These are phyloP conservation scores for Hypolimnas misippus DNA, from an alignment of 2,888 invertebrate species.

Conservation along the genomic window DNA sequence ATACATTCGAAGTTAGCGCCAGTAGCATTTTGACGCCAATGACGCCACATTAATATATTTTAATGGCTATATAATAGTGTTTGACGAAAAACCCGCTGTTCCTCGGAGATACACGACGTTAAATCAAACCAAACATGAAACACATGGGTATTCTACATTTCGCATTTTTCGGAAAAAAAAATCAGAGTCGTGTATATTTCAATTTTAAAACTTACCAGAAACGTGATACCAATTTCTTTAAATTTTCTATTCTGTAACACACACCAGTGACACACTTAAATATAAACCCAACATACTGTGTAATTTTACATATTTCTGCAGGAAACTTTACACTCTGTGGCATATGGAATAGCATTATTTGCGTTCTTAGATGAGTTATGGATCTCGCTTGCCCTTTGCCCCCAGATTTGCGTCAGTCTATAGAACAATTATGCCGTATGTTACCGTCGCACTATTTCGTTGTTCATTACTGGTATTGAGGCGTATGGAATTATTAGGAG, in stretches of 20 bases:
- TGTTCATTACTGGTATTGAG: conserved; percentile 58
- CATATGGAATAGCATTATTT: conserved; percentile 37
- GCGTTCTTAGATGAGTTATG: conserved; percentile 62
- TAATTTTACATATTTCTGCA: conserved; percentile 31
- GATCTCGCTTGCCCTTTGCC: conserved; percentile 70
- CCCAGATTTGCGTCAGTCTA: conserved; percentile 73
- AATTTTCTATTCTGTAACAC: conserved; percentile 12
- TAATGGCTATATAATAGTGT: no score
- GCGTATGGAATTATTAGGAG: conserved; percentile 38
- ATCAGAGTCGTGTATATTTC: no score
- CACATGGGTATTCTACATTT: no score
- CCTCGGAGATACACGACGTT: no score
- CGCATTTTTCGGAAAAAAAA: no score
- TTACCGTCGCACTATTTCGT: conserved; percentile 57
- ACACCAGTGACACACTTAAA: conserved; percentile 26
- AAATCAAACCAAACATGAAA: no score
- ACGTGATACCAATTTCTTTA: neutral
- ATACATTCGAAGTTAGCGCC: no score
- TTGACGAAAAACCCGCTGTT: no score
- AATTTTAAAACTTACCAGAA: neutral
- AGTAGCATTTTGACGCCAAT: no score
- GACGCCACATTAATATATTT: no score
- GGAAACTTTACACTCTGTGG: conserved; percentile 36
- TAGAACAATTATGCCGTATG: conserved; percentile 73
- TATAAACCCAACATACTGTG: conserved; percentile 30